A percentile compares a stretch with the other conserved stretches of the same genome.
phyloP scores from a whole-genome alignment of 2,797 vertebrate species.

The Myotis planiceps region DNA sequence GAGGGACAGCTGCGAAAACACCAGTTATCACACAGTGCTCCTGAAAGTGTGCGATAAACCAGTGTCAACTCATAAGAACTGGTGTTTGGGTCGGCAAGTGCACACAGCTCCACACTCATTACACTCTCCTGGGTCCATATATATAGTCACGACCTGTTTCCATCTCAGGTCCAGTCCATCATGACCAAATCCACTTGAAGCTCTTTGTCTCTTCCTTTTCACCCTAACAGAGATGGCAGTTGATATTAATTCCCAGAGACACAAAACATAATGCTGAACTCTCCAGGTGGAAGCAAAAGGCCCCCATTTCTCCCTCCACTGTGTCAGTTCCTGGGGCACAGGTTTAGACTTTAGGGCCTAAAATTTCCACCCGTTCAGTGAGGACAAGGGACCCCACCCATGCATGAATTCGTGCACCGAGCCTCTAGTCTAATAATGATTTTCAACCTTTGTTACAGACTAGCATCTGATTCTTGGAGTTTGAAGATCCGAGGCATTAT shows the following conservation, averaged over 20 bases:
- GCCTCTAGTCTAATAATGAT: not conserved
- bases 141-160: not conserved
- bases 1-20: not conserved
- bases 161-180: not conserved
- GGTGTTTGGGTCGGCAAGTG: not conserved
- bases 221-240: not conserved
- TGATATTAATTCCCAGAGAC: not conserved
- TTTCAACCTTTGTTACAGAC: not conserved
- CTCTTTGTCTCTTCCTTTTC: not conserved
- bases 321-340: not conserved
- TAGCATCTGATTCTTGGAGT: not conserved
- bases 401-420: too few relatives aligned
- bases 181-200: not conserved
- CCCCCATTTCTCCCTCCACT: not conserved
- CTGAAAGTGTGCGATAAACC: not conserved
- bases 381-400: not conserved
- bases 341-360: not conserved
- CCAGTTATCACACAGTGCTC: not conserved
- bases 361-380: not conserved
- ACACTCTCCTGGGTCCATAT: not conserved
- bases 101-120: not conserved
- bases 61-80: not conserved
- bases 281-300: fast-evolving
- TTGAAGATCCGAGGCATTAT: not conserved
- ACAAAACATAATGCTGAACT: not conserved